Conservation (phyloP, 2,113 vertebrate genomes). For the Sciurus niger region DNA sequence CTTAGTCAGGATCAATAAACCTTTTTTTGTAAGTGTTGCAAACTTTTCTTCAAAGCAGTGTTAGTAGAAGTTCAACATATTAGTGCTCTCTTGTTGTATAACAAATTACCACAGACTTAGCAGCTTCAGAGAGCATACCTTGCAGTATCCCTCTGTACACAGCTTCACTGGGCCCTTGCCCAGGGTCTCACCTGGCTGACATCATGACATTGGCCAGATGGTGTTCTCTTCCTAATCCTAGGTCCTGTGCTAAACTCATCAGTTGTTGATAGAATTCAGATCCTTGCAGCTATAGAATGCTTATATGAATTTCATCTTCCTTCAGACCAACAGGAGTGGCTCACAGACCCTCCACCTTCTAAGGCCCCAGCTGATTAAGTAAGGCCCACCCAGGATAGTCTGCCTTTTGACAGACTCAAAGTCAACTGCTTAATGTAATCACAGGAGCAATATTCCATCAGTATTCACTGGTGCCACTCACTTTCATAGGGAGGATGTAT, state of each 20-base stretch:
- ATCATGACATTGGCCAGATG: not conserved
- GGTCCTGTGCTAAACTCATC: not conserved
- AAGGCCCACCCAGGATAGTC: not conserved
- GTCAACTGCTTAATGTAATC: not conserved
- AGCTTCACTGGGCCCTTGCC: not conserved
- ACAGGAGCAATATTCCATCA: not conserved
- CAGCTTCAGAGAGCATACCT: not conserved
- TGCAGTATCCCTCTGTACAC: not conserved
- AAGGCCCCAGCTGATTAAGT: not conserved
- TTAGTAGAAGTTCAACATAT: not conserved
- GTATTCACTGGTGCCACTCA: not conserved
- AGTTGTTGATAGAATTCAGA: not conserved
- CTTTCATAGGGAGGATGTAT: not conserved
- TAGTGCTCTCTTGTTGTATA: not conserved
- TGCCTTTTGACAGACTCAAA: slow-evolving; percentile 8
- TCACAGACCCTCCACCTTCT: not conserved
- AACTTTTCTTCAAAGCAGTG: not conserved
- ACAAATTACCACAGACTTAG: not conserved
- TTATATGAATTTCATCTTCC: not conserved
- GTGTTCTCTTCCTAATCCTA: not conserved
- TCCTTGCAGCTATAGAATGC: not conserved
- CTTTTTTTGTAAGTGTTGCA: not conserved
- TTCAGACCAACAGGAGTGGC: not conserved
- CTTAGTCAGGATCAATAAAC: not conserved
- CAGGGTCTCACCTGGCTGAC: not conserved